A percentile compares a stretch with the other conserved stretches of the same genome.
phyloP scores from a whole-genome alignment of 23 tunicate genomes.

The Pegea sp. region DNA sequence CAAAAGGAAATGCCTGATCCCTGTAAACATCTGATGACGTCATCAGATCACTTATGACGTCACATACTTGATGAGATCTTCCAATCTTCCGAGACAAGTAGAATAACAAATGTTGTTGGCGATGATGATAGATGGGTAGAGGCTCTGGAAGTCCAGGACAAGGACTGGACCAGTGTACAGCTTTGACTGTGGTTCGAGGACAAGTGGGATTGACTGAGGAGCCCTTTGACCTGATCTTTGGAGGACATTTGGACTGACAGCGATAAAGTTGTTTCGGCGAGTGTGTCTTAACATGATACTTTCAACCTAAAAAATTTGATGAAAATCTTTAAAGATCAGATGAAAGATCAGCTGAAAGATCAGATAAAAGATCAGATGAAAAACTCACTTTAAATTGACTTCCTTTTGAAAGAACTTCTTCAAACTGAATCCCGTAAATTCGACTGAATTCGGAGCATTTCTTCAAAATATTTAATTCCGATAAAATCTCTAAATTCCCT shows the following conservation, averaged over 20 bases:
- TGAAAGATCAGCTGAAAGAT: no score
- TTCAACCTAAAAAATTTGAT: conserved; percentile 33
- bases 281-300: conserved; percentile 70
- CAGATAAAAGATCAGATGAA: no score
- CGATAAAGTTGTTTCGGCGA: conserved; percentile 30
- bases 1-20: conserved; percentile 27
- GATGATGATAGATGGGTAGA: conserved; percentile 81
- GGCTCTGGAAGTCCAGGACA: conserved; percentile 83
- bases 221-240: conserved; percentile 72
- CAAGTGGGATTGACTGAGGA: conserved; percentile 58
- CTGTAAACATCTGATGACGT: no score
- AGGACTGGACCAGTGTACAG: conserved; percentile 58
- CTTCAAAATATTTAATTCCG: conserved; percentile 37
- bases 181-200: conserved; percentile 81
- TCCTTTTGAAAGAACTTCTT: conserved; percentile 73
- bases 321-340: conserved; percentile 1
- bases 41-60: background rate
- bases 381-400: conserved; percentile 56
- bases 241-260: conserved; percentile 45
- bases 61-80: conserved; percentile 37
- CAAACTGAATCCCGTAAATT: conserved; percentile 74
- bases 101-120: conserved; percentile 80
- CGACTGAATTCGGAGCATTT: conserved; percentile 64
- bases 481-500: conserved; percentile 38
- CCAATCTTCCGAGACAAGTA: conserved; percentile 64